These are phyloP conservation scores for Telenomus remus DNA, from an alignment of 1,140 invertebrate species.

Conservation along the genomic window DNA sequence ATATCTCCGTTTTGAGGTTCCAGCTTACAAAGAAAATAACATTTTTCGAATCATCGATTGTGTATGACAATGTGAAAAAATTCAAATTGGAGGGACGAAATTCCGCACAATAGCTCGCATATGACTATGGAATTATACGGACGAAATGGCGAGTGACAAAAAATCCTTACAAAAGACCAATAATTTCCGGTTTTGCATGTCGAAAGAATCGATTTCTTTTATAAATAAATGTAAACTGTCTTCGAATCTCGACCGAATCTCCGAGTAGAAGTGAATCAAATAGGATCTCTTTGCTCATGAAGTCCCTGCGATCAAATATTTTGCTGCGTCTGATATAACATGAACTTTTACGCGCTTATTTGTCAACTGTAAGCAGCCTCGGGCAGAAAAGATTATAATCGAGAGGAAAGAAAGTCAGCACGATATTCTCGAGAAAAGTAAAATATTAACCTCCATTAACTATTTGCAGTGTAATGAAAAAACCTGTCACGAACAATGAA, in stretches of 20 bases:
- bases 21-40: not conserved
- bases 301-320: conserved; percentile 30
- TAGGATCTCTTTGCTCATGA: conserved; percentile 19
- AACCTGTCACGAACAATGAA: too few relatives aligned
- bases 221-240: not conserved
- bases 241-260: not conserved
- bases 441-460: not conserved
- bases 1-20: conserved; percentile 20
- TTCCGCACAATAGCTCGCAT: too few relatives aligned
- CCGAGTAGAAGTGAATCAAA: conserved; percentile 9
- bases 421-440: not conserved
- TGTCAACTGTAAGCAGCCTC: conserved; percentile 7
- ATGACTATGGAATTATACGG: conserved; percentile 4
- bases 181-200: conserved; percentile 10
- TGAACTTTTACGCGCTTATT: conserved; percentile 31
- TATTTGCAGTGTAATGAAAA: too few relatives aligned
- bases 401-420: not conserved
- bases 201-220: not conserved
- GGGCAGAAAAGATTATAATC: conserved; percentile 5
- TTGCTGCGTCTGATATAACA: conserved; percentile 21
- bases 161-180: conserved; percentile 16
- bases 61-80: too few relatives aligned
- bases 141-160: not conserved
- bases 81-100: too few relatives aligned
- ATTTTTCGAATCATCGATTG: too few relatives aligned